Evolutionary conservation across 2,113 vertebrate species (phyloP).

Genomic region (Charadrius vociferus): DNA sequence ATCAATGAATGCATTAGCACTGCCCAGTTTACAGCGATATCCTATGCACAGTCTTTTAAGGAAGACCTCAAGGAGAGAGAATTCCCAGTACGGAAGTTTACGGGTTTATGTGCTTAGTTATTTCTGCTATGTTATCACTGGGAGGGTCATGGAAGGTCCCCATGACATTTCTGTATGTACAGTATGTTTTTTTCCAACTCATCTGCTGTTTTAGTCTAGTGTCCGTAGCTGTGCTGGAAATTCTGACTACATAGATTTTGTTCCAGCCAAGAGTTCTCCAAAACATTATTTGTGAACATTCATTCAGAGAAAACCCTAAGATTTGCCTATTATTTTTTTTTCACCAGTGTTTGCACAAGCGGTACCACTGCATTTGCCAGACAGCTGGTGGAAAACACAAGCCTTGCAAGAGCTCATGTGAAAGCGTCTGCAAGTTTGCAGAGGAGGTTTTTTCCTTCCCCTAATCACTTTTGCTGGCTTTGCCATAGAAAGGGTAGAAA

Average conservation of each 20-base stretch:
- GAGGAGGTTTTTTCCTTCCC: not conserved
- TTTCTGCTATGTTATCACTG: not conserved
- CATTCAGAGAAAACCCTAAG: conserved; percentile 43
- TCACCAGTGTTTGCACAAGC: not conserved
- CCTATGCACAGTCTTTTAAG: not conserved
- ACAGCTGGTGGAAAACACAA: not conserved
- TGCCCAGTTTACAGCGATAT: not conserved
- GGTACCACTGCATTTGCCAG: not conserved
- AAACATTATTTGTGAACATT: not conserved
- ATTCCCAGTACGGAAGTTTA: not conserved
- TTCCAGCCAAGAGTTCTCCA: conserved; percentile 2
- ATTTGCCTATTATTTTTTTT: not conserved
- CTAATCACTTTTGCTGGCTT: not conserved
- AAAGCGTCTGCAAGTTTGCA: not conserved
- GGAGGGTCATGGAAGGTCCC: not conserved
- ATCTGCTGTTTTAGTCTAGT: not conserved
- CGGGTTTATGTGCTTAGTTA: not conserved
- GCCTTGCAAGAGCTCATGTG: not conserved
- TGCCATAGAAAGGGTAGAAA: not conserved
- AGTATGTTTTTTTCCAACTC: conserved; percentile 11
- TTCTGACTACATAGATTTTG: conserved; percentile 7
- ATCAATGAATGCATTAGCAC: not conserved
- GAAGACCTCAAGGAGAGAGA: not conserved
- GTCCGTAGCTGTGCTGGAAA: conserved; percentile 30
- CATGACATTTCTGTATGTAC: not conserved